Evolutionary conservation across 1,140 invertebrate species (phyloP), one percentile per base, ranked within the genome.

Genomic region (Rhagoletis pomonella): DNA sequence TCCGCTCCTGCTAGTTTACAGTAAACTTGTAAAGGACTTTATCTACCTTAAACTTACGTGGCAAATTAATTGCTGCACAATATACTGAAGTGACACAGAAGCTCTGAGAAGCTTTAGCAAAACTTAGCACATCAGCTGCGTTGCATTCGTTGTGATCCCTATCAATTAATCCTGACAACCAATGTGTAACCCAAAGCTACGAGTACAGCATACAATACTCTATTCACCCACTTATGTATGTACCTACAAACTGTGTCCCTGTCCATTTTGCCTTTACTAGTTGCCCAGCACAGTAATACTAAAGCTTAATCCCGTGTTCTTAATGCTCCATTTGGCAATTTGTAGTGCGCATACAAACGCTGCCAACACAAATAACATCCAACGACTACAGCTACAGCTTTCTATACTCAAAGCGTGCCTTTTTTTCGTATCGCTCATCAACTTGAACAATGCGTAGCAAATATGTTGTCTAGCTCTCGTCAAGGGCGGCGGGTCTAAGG

Each of bases 111-210:
- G 44, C 50, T 73, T 42, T 5, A 81, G 55, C 73, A 81, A 19
- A n/a, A 14, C 60, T 62, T 14, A 62, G 17, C 60, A 62, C 60
- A 62, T 62, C 60, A 12, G 60, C 60, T 62, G 10, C 60, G 17
- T 19, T 55, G 73, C 47, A 81, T 55, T 19, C 73, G 50, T 55
- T 17, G n/a, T n/a, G n/a, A 55, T 55, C 47, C 73, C n/a, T 81
- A 81, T 81, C 73, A 81, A 81, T 81, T 81, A 81, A 81, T 58
- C 50, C 73, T 81, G 47, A 81, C 73, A 81, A 81, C 73, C 73
- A 73, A 50, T 73, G 67, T 73, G 67, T 73, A 73, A 73, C 44
- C 44, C 67, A 73, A 73, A 73, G 73, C 73, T 81, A 47, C n/a
- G 44, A n/a, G n/a, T n/a, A n/a, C n/a, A n/a, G n/a, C n/a, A n/a